Conservation (phyloP, 2,888 invertebrate species). For the Calameuta filiformis region DNA sequence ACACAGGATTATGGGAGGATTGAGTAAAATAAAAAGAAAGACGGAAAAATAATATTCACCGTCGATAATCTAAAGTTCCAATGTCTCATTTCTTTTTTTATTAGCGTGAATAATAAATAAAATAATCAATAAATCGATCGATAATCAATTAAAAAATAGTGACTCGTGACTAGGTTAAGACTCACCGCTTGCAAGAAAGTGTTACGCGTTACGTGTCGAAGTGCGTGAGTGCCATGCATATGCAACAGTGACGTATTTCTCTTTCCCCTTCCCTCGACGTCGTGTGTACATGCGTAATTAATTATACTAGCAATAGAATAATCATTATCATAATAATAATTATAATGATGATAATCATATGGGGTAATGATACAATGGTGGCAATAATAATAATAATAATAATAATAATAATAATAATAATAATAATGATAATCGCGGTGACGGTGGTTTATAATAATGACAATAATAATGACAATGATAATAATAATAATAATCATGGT, state of each 20-base stretch:
- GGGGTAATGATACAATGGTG: constrained; percentile 7
- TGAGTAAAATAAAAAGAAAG: not conserved
- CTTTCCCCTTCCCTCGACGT: not conserved
- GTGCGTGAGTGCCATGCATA: constrained; percentile 16
- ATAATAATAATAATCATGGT: not conserved
- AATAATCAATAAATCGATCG: constrained; percentile 62
- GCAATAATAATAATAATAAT: constrained; percentile 32
- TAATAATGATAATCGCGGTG: constrained; percentile 24
- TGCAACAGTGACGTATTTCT: not conserved
- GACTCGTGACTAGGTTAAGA: constrained; percentile 66
- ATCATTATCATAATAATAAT: constrained; percentile 42
- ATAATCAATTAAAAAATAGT: constrained; percentile 63
- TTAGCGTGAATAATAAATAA: constrained; percentile 57
- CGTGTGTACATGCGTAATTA: constrained; percentile 9
- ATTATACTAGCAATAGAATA: constrained; percentile 38
- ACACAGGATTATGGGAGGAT: not conserved
- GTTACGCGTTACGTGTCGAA: constrained; percentile 35
- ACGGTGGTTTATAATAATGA: constrained; percentile 25
- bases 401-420: constrained; percentile 36
- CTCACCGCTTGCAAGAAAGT: constrained; percentile 64
- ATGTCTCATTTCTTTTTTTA: constrained; percentile 34
- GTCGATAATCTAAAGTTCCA: constrained; percentile 27
- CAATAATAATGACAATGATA: constrained; percentile 12
- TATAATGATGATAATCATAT: constrained; percentile 28
- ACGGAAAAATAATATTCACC: constrained; percentile 1